Evolutionary conservation across 2,888 invertebrate genomes (phyloP), one percentile per base, ranked within the genome.

Genomic region (Pristionchus entomophagus): DNA sequence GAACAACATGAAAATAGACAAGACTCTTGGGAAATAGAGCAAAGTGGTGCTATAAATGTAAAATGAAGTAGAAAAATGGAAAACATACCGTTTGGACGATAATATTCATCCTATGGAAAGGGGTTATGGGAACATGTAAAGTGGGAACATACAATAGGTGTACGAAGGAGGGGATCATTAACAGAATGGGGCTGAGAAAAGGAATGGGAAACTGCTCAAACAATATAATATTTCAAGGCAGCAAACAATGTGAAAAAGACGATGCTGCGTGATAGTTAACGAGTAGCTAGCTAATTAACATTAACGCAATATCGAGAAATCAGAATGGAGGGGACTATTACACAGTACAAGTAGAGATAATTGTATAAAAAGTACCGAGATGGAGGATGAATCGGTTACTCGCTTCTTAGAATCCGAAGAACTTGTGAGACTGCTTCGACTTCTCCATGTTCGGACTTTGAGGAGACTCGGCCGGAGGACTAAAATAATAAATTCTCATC

Each of bases 101-200:
- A 26, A 78, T 22, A 29, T 49, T 49, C 78, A 38, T 49, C 38
- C 38, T 69, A 38, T 10, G 29, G 32, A 65, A 65, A 32, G 56
- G 29, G 32, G 29, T n/a, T 65, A 65, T 65, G 65, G 65, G 65
- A 65, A 65, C 65, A 45, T 38, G 26, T n/a, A 73, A 73, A 45
- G 73, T 41, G 73, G 73, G 26, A 49, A 78, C 29, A 51, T 78
- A 51, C 45, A 78, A 78, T 78, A 49, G 29, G 49, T 78, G 29
- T 78, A 78, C 78, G 78, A 78, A 78, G 45, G 22, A n/a, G n/a
- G n/a, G n/a, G 65, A 65, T 65, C 65, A 69, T 69, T 38, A 69
- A 69, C 69, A 69, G 69, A 69, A 69, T 38, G 69, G 69, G 69
- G 19, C 35, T 69, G 38, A 69, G 69, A 35, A 69, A 32, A 17